phyloP scores from a whole-genome alignment of 1,140 invertebrate genomes.

The Dendrolimus punctatus region DNA sequence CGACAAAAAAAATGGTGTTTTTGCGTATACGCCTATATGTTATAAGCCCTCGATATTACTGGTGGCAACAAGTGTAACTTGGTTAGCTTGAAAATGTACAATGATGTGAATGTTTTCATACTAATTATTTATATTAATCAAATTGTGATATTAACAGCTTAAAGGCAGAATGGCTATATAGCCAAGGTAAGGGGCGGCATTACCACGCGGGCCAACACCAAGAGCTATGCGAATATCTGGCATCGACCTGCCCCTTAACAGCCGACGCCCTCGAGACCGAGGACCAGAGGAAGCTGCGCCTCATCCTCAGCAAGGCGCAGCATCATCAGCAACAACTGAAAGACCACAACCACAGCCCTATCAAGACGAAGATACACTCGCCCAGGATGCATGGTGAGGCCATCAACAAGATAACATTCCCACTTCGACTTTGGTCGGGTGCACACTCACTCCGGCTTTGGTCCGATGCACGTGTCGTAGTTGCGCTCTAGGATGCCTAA shows the following conservation, averaged over 20 bases:
- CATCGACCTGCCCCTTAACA: conserved; percentile 82
- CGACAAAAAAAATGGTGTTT: too few relatives aligned
- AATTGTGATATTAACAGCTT: conserved; percentile 72
- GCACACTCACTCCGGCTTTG: too few relatives aligned
- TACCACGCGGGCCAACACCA: conserved; percentile 89
- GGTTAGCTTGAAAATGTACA: too few relatives aligned
- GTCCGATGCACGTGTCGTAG: too few relatives aligned
- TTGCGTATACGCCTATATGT: too few relatives aligned
- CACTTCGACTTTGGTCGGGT: too few relatives aligned
- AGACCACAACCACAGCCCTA: conserved; percentile 74
- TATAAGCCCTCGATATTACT: too few relatives aligned
- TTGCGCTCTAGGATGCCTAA: too few relatives aligned
- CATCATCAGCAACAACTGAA: conserved; percentile 89
- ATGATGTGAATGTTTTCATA: too few relatives aligned
- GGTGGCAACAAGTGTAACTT: too few relatives aligned
- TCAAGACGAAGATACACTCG: conserved; percentile 69
- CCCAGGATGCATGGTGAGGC: conserved; percentile 76
- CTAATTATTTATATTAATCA: background rate
- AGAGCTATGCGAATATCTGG: conserved; percentile 86
- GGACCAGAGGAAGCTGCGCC: conserved; percentile 87
- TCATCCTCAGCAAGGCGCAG: conserved; percentile 91
- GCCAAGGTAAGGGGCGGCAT: conserved; percentile 90
- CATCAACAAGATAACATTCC: too few relatives aligned
- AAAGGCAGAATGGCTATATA: conserved; percentile 96
- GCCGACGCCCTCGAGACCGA: conserved; percentile 85